These are phyloP conservation scores for Steinernema scapterisci DNA, from an alignment of 2,888 invertebrate species.

Conservation along the genomic window DNA sequence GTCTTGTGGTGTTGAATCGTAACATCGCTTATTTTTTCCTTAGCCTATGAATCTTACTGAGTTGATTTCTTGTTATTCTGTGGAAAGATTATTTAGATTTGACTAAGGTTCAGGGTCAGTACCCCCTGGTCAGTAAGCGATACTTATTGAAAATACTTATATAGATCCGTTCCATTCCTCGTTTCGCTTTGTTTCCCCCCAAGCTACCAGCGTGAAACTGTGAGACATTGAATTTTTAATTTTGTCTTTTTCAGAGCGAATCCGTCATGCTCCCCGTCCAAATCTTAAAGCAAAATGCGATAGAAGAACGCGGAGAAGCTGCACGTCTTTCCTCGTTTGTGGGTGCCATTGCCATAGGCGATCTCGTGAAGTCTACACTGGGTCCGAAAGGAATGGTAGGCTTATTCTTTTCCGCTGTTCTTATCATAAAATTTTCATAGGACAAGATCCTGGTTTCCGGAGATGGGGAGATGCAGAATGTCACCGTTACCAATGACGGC, in stretches of 20 bases:
- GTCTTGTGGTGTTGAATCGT: not conserved
- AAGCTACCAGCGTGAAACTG: too few relatives aligned
- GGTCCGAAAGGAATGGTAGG: slow-evolving; percentile 95
- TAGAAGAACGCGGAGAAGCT: slow-evolving; percentile 95
- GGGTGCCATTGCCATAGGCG: slow-evolving; percentile 97
- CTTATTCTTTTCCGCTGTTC: not conserved
- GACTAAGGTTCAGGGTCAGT: too few relatives aligned
- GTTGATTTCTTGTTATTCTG: too few relatives aligned
- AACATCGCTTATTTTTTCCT: not conserved
- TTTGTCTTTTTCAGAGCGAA: not conserved
- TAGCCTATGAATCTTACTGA: too few relatives aligned
- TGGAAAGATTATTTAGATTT: too few relatives aligned
- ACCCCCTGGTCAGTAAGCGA: too few relatives aligned
- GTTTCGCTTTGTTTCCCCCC: too few relatives aligned
- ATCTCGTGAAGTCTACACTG: slow-evolving; percentile 93
- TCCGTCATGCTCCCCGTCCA: slow-evolving; percentile 72
- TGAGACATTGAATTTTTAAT: too few relatives aligned
- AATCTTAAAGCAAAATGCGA: slow-evolving; percentile 91
- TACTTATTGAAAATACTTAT: too few relatives aligned
- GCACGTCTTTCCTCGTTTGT: slow-evolving; percentile 96
- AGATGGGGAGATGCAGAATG: slow-evolving; percentile 69
- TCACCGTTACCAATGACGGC: slow-evolving; percentile 98
- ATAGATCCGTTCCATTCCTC: too few relatives aligned
- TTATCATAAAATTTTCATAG: slow-evolving; percentile 57
- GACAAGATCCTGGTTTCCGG: slow-evolving; percentile 72